Conservation (phyloP, 1,140 invertebrate genomes). For the Penaeus japonicus region DNA sequence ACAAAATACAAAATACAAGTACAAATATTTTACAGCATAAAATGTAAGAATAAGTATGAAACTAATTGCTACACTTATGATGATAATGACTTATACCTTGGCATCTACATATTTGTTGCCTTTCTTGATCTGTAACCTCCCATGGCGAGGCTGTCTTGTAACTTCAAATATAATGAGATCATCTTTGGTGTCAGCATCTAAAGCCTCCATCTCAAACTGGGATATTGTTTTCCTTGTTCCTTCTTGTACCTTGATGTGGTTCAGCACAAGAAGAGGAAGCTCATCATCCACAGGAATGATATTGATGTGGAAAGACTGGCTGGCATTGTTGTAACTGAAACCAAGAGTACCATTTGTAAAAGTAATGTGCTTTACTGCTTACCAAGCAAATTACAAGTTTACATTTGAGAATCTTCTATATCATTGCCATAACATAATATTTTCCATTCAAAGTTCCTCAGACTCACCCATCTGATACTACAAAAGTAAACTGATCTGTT, state of each 20-base stretch:
- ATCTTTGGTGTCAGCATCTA: constrained; percentile 64
- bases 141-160: constrained; percentile 63
- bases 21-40: no score
- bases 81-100: neutral
- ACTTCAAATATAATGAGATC: constrained; percentile 63
- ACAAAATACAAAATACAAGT: neutral
- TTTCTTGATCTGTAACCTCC: constrained; percentile 61
- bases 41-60: neutral
- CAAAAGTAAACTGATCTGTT: constrained; percentile 27
- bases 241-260: constrained; percentile 65
- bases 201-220: constrained; percentile 64
- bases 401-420: no score
- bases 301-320: constrained; percentile 60
- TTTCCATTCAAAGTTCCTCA: no score
- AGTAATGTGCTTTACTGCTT: neutral
- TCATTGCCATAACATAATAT: no score
- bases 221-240: constrained; percentile 65
- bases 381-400: no score
- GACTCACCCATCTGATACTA: constrained; percentile 38
- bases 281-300: constrained; percentile 66
- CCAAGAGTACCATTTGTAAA: neutral
- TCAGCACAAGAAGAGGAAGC: constrained; percentile 63
- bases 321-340: constrained; percentile 62
- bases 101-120: neutral
- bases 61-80: neutral